Conservation (phyloP, 2,888 invertebrate species). For the Orthosia cruda region DNA sequence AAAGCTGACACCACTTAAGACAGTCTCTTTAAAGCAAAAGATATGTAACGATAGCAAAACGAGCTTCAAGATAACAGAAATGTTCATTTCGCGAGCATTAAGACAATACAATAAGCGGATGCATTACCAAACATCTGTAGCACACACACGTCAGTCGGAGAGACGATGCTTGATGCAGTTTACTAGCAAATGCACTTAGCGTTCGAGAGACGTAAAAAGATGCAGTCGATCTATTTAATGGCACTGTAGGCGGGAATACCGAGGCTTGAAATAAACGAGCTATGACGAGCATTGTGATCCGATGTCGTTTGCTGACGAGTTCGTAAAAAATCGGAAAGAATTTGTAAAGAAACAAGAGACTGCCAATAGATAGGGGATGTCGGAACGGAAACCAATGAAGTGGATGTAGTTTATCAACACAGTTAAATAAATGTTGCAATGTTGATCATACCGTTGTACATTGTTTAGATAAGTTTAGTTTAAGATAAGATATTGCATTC, state of each 20-base stretch:
- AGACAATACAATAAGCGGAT: constrained; percentile 68
- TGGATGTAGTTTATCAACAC: neutral
- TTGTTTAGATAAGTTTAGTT: constrained; percentile 16
- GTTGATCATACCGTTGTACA: neutral
- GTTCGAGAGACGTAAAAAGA: constrained; percentile 87
- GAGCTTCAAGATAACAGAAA: constrained; percentile 54
- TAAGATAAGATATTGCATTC: constrained; percentile 34
- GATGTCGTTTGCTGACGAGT: constrained; percentile 54
- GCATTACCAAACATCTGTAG: constrained; percentile 65
- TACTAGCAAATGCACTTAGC: constrained; percentile 90
- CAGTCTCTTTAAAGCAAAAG: constrained; percentile 49
- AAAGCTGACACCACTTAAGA: constrained; percentile 58
- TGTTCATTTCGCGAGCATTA: constrained; percentile 60
- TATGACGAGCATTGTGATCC: constrained; percentile 51
- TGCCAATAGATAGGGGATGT: neutral
- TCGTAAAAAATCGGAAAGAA: constrained; percentile 37
- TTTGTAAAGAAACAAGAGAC: constrained; percentile 28
- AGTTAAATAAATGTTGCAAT: neutral
- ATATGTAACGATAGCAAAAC: constrained; percentile 60
- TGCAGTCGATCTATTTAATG: constrained; percentile 88
- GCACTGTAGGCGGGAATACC: constrained; percentile 80
- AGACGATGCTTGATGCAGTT: constrained; percentile 79
- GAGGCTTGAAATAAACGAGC: constrained; percentile 69
- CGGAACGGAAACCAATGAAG: constrained; percentile 5
- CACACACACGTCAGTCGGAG: constrained; percentile 52